These are phyloP conservation scores for Tipula confusa DNA, from an alignment of 2,888 invertebrate genomes.

Conservation along the genomic window DNA sequence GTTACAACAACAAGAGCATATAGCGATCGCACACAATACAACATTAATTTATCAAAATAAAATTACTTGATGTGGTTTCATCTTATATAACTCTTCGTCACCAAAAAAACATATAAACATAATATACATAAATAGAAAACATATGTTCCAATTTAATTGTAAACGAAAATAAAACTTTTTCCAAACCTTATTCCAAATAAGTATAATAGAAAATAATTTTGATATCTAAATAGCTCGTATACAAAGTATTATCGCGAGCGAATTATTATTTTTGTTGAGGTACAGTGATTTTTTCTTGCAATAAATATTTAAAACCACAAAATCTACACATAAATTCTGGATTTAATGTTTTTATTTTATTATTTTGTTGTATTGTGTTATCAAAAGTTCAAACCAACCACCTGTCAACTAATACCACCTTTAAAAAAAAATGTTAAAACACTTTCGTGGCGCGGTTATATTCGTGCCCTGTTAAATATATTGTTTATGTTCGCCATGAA, in stretches of 20 bases:
- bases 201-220: not conserved
- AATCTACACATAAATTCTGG: not conserved
- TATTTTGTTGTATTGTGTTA: not conserved
- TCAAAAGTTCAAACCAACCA: not conserved
- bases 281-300: not conserved
- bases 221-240: too few species aligned
- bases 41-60: not conserved
- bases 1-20: not conserved
- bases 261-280: not conserved
- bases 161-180: not conserved
- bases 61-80: not conserved
- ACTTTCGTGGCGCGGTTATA: not conserved
- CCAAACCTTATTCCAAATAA: not conserved
- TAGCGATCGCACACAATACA: not conserved
- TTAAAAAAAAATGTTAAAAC: not conserved
- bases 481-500: not conserved
- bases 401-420: constrained; percentile 9
- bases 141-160: not conserved
- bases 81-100: not conserved
- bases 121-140: not conserved
- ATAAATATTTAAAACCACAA: not conserved
- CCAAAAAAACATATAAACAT: not conserved
- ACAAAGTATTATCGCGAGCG: not conserved
- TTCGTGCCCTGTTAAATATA: not conserved
- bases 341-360: too few species aligned